Conservation (phyloP, 2,888 invertebrate genomes). For the Nipponacmea schrenckii region DNA sequence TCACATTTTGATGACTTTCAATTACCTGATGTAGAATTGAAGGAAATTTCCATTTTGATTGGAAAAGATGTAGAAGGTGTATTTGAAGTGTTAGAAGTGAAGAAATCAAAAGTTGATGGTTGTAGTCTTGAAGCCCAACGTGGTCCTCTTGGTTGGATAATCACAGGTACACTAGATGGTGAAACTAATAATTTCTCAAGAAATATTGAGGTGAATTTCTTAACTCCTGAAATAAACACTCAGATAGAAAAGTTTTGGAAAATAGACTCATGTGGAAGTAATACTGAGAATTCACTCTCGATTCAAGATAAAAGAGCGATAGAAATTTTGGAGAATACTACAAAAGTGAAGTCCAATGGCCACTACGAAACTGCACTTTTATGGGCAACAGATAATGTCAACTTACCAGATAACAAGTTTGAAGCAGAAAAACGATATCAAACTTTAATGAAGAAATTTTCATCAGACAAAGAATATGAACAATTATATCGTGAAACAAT, state of each 20-base stretch:
- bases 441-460: neutral
- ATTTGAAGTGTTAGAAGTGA: neutral
- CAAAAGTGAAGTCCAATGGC: neutral
- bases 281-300: neutral
- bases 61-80: neutral
- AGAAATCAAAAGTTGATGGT: neutral
- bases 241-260: neutral
- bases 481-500: too few relatives aligned
- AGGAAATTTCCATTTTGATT: neutral
- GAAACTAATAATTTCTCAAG: neutral
- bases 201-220: neutral
- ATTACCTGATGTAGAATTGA: neutral
- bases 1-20: neutral
- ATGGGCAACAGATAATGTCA: neutral
- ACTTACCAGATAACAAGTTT: neutral
- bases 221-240: neutral
- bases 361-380: neutral
- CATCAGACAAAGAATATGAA: too few relatives aligned
- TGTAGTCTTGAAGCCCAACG: neutral
- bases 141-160: neutral
- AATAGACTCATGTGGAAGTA: neutral
- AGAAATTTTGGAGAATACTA: neutral
- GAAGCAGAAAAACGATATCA: neutral
- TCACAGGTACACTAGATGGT: neutral
- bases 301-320: neutral